Conservation (phyloP, 2,113 vertebrate species). For the Tiliqua scincoides region DNA sequence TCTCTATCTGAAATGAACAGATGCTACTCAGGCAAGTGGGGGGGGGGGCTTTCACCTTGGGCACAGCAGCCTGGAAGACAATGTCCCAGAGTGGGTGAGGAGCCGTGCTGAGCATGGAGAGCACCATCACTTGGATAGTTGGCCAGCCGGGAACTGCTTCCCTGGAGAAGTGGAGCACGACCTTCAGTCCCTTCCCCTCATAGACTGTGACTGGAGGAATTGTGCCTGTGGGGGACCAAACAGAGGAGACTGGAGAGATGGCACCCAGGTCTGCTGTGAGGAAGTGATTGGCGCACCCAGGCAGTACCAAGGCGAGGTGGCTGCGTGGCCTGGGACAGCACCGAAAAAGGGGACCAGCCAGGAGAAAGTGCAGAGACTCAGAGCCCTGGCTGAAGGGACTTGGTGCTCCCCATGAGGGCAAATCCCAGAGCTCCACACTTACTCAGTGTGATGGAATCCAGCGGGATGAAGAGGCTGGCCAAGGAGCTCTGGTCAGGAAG, state of each 20-base stretch:
- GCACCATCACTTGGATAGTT: conserved; percentile 79
- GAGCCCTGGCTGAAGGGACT: background rate
- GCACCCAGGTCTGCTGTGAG: too few species aligned
- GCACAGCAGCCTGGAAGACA: conserved; percentile 85
- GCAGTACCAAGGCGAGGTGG: background rate
- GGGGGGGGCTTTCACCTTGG: conserved; percentile 80
- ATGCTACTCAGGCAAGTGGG: background rate
- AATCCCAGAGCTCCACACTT: conserved; percentile 56
- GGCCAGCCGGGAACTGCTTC: conserved; percentile 72
- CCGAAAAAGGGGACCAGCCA: background rate
- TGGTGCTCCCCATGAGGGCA: background rate
- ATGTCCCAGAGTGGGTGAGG: conserved; percentile 78
- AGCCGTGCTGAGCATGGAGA: conserved; percentile 88
- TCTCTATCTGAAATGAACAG: background rate
- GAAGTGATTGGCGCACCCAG: too few species aligned
- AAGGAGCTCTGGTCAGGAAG: conserved; percentile 63
- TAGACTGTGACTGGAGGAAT: conserved; percentile 80
- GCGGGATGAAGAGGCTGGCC: conserved; percentile 80
- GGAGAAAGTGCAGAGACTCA: background rate
- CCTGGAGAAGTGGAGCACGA: conserved; percentile 86
- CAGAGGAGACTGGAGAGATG: background rate
- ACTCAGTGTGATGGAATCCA: conserved; percentile 84
- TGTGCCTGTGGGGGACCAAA: conserved; percentile 72
- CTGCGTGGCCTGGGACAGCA: too few species aligned
- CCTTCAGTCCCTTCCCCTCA: conserved; percentile 79